Evolutionary conservation across 2,113 vertebrate species (phyloP).

Genomic region (Hepsetus odoe): DNA sequence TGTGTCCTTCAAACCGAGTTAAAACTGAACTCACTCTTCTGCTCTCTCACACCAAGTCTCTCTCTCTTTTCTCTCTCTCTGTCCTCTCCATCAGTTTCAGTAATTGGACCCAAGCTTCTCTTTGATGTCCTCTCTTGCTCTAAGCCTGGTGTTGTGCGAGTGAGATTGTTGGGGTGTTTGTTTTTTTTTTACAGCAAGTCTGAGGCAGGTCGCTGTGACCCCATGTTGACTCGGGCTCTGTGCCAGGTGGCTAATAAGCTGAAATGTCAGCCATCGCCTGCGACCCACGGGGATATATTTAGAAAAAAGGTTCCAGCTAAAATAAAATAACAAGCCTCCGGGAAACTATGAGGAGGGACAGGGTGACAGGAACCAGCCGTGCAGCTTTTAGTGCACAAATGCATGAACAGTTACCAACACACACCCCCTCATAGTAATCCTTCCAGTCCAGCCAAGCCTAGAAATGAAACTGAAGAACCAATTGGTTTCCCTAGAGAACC

Average conservation of each 20-base stretch:
- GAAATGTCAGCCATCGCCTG: slow-evolving; percentile 48
- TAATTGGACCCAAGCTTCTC: slow-evolving; percentile 23
- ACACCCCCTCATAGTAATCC: neutral
- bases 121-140: slow-evolving; percentile 39
- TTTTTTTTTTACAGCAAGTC: slow-evolving; percentile 28
- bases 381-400: neutral
- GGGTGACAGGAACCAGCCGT: neutral
- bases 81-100: neutral
- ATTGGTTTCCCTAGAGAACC: too few relatives aligned
- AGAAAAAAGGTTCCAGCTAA: slow-evolving; percentile 33
- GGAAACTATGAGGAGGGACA: neutral
- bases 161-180: neutral
- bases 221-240: slow-evolving; percentile 12
- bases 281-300: slow-evolving; percentile 61
- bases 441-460: neutral
- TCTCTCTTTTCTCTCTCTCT: neutral
- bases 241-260: slow-evolving; percentile 61
- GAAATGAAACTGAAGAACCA: too few relatives aligned
- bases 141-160: neutral
- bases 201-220: slow-evolving; percentile 30
- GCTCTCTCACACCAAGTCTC: slow-evolving; percentile 10
- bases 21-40: neutral
- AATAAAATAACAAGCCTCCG: neutral
- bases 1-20: neutral
- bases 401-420: neutral